phyloP scores from a whole-genome alignment of 2,797 vertebrate species.

The Furcifer pardalis region DNA sequence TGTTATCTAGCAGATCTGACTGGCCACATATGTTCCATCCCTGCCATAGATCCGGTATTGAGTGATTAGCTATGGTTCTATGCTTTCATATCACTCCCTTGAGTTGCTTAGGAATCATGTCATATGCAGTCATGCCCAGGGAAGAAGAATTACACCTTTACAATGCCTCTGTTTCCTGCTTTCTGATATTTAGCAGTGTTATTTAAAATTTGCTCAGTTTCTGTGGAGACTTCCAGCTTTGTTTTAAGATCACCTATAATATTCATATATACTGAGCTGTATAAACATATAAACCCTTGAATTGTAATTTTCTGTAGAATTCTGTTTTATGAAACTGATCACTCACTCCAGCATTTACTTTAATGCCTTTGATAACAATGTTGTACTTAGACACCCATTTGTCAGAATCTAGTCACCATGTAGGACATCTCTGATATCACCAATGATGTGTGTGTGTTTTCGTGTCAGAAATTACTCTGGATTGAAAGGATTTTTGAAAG shows the following conservation, averaged over 20 bases:
- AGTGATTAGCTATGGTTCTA: background rate
- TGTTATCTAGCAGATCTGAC: too few species aligned
- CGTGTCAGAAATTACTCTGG: too few species aligned
- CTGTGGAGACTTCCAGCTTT: conserved; percentile 46
- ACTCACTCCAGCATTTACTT: conserved; percentile 67
- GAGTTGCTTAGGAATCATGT: background rate
- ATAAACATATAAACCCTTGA: conserved; percentile 74
- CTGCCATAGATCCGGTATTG: background rate
- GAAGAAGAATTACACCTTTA: too few species aligned
- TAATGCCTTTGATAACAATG: conserved; percentile 56
- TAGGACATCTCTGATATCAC: conserved; percentile 27
- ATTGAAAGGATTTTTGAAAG: too few species aligned
- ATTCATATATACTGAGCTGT: conserved; percentile 67
- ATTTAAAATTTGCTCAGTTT: conserved; percentile 56
- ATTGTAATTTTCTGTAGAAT: conserved; percentile 67
- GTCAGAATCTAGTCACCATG: background rate
- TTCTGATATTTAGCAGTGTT: conserved; percentile 43
- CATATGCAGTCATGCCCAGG: too few species aligned
- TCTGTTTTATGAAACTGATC: conserved; percentile 72
- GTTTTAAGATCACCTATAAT: conserved; percentile 54
- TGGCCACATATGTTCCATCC: background rate
- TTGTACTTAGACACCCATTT: conserved; percentile 58
- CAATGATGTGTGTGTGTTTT: too few species aligned
- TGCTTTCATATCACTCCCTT: background rate
- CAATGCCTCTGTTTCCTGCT: conserved; percentile 50